Percentiles rank a stretch among this genome's conserved stretches.
Evolutionary conservation across 1,140 invertebrate species (phyloP).

Genomic region (Samia ricini): DNA sequence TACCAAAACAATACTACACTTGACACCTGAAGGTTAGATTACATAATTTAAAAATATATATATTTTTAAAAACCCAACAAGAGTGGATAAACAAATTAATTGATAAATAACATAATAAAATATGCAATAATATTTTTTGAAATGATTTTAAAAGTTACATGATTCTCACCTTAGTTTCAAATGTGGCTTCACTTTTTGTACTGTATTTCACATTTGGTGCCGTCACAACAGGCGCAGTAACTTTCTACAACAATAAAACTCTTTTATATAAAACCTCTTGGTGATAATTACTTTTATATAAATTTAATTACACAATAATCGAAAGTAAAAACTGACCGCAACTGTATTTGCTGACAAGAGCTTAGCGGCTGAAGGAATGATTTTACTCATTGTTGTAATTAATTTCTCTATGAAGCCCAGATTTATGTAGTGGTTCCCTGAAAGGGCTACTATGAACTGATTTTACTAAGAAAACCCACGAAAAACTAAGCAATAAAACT

Average conservation of each 20-base stretch:
- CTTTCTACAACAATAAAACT: slow-evolving; percentile 49
- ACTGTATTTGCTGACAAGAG: slow-evolving; percentile 45
- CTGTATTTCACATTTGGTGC: slow-evolving; percentile 79
- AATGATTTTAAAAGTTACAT: background rate
- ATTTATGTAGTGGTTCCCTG: slow-evolving; percentile 45
- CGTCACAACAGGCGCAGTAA: slow-evolving; percentile 49
- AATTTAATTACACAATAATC: slow-evolving; percentile 7
- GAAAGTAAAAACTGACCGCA: slow-evolving; percentile 38
- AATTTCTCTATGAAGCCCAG: slow-evolving; percentile 59
- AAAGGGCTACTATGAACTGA: slow-evolving; percentile 32
- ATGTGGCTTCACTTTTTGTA: slow-evolving; percentile 83
- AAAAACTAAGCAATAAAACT: background rate
- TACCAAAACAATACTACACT: slow-evolving; percentile 43
- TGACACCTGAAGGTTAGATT: slow-evolving; percentile 73
- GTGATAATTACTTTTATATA: background rate
- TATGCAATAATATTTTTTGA: slow-evolving; percentile 1
- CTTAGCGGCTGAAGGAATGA: slow-evolving; percentile 57
- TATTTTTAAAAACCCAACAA: background rate
- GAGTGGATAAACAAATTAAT: background rate
- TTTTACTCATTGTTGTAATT: slow-evolving; percentile 61
- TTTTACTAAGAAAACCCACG: slow-evolving; percentile 12
- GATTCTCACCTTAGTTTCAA: slow-evolving; percentile 83
- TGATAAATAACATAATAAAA: background rate
- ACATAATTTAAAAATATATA: slow-evolving; percentile 57
- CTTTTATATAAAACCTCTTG: background rate